Evolutionary conservation across 1,140 invertebrate species (phyloP).

Genomic region (Cydia splendana): DNA sequence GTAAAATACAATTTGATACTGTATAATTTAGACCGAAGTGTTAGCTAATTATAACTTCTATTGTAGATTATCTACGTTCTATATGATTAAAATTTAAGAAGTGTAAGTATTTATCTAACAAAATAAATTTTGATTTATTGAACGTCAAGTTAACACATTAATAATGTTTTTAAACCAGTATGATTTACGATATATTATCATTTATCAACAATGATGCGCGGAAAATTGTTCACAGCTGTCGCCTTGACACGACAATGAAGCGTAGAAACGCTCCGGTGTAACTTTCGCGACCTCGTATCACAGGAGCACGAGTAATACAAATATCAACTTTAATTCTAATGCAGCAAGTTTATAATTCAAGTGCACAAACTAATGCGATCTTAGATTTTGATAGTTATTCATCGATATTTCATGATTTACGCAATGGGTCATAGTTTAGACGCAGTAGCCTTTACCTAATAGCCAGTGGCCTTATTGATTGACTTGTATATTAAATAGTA

Average conservation of each 20-base stretch:
- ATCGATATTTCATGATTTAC: conserved; percentile 20
- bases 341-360: background rate
- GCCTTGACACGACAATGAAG: conserved; percentile 30
- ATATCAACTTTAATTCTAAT: background rate
- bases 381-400: background rate
- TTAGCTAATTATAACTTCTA: no score
- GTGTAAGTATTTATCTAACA: background rate
- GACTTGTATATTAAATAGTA: conserved; percentile 2
- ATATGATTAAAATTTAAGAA: background rate
- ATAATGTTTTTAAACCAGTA: background rate
- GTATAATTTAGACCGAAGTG: no score
- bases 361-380: background rate
- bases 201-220: conserved; percentile 12
- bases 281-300: background rate
- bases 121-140: background rate
- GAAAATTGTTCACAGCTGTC: conserved; percentile 26
- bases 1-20: no score
- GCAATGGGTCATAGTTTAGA: conserved; percentile 15
- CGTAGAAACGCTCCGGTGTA: background rate
- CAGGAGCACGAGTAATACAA: background rate
- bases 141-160: background rate
- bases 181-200: background rate
- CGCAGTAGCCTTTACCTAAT: conserved; percentile 30
- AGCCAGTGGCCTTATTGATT: conserved; percentile 26
- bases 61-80: no score